Percentiles rank a stretch among this genome's conserved stretches.
Evolutionary conservation across 2,888 invertebrate species (phyloP).

Genomic region (Xestia ashworthii): DNA sequence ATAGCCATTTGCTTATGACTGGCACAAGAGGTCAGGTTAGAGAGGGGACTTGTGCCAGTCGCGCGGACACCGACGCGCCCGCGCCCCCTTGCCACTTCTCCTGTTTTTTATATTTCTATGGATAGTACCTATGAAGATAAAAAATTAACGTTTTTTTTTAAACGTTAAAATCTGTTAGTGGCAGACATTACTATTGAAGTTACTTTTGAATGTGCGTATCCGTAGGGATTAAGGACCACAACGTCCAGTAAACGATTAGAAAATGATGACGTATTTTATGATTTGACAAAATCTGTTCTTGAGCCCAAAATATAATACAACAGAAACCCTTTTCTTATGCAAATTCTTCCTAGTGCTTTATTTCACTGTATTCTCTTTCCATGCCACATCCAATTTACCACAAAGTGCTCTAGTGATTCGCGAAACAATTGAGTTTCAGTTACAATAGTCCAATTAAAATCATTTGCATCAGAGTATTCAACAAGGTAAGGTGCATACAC

Average conservation of each 20-base stretch:
- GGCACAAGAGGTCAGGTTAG: too few relatives aligned
- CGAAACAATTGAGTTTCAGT: conserved; percentile 12
- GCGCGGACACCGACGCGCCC: too few relatives aligned
- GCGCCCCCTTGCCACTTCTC: too few relatives aligned
- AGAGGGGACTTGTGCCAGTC: too few relatives aligned
- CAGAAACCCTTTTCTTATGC: background rate
- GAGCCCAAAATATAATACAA: background rate
- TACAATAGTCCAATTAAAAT: conserved; percentile 42
- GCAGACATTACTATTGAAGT: too few relatives aligned
- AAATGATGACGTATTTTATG: background rate
- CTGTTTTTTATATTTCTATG: too few relatives aligned
- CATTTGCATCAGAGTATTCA: conserved; percentile 9
- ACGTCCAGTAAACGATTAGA: background rate
- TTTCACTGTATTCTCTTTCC: background rate
- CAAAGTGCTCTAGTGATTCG: background rate
- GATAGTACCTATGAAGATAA: too few relatives aligned
- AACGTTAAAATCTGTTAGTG: too few relatives aligned
- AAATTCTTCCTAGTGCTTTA: background rate
- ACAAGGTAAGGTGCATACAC: background rate
- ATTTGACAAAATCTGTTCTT: background rate
- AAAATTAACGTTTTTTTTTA: too few relatives aligned
- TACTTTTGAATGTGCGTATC: too few relatives aligned
- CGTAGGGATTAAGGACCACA: too few relatives aligned
- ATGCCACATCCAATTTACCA: conserved; percentile 24
- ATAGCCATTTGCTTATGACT: too few relatives aligned